Percentiles rank a stretch among this genome's conserved stretches.
phyloP scores from a whole-genome alignment of 2,797 vertebrate species.

The Anguilla marmorata region DNA sequence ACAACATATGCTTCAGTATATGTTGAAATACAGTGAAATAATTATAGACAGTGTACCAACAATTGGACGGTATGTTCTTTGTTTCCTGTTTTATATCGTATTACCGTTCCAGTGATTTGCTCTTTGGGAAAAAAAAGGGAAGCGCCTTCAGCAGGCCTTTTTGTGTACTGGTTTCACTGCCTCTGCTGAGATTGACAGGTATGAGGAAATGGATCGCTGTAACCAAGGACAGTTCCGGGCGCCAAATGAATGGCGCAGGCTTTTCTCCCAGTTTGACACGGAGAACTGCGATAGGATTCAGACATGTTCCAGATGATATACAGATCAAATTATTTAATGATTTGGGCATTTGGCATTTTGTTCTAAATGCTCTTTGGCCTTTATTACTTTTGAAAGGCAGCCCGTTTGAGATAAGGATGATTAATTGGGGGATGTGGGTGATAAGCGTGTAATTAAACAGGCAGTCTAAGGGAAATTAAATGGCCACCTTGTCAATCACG shows the following conservation, averaged over 20 bases:
- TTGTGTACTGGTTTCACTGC: background rate
- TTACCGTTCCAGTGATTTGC: background rate
- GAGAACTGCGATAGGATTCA: background rate
- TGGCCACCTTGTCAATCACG: slow-evolving; percentile 2
- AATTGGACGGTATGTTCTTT: background rate
- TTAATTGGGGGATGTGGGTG: background rate
- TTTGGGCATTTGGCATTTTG: background rate
- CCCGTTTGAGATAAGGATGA: background rate
- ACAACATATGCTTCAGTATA: background rate
- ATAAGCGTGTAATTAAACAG: slow-evolving; percentile 12
- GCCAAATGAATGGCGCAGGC: background rate
- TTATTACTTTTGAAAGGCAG: slow-evolving; percentile 14
- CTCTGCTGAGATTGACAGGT: background rate
- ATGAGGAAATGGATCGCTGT: background rate
- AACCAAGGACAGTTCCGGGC: background rate
- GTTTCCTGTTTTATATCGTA: slow-evolving; percentile 7
- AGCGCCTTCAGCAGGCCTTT: background rate
- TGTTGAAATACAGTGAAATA: background rate
- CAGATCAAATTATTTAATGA: background rate
- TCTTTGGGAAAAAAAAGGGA: background rate
- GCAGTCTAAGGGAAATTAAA: slow-evolving; percentile 3
- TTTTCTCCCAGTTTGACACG: background rate
- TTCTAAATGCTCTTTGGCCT: background rate
- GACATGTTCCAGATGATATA: background rate
- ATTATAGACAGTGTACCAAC: background rate